Percentiles rank a stretch among this genome's conserved stretches.
Evolutionary conservation across 2,113 vertebrate genomes (phyloP).

Genomic region (Xiphophorus maculatus): DNA sequence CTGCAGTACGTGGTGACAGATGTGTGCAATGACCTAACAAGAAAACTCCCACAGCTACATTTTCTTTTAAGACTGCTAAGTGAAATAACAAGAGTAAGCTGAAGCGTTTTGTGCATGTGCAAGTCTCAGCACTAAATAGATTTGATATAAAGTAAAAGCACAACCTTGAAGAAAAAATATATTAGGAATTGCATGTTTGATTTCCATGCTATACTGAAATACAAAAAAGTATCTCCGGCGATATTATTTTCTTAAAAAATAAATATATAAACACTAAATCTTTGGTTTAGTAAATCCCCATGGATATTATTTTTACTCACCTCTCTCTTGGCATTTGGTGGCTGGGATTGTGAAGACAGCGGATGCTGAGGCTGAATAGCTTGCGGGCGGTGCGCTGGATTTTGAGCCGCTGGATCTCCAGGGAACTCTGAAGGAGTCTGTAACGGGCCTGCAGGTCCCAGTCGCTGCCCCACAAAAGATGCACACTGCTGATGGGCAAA

Average conservation of each 20-base stretch:
- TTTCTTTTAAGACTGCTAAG: constrained; percentile 52
- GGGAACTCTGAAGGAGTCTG: constrained; percentile 92
- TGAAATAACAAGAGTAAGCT: constrained; percentile 65
- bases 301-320: constrained; percentile 74
- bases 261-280: not conserved
- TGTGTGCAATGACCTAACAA: constrained; percentile 76
- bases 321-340: constrained; percentile 99
- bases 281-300: constrained; percentile 22
- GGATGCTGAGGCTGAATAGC: constrained; percentile 96
- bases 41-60: constrained; percentile 67
- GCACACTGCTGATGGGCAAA: constrained; percentile 95
- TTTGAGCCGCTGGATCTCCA: constrained; percentile 92
- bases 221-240: not conserved
- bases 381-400: constrained; percentile 96
- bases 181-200: constrained; percentile 57
- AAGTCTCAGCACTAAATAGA: constrained; percentile 69
- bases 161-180: constrained; percentile 41
- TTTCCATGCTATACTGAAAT: constrained; percentile 28
- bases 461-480: constrained; percentile 98
- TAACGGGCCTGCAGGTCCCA: constrained; percentile 98
- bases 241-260: too few relatives aligned
- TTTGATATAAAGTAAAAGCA: constrained; percentile 69
- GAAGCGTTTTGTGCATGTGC: constrained; percentile 68
- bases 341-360: constrained; percentile 97
- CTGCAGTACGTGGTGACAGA: constrained; percentile 69